Base-by-base conservation (phyloP, 2,888 invertebrate species). In the Parochlus steinenii region DNA sequence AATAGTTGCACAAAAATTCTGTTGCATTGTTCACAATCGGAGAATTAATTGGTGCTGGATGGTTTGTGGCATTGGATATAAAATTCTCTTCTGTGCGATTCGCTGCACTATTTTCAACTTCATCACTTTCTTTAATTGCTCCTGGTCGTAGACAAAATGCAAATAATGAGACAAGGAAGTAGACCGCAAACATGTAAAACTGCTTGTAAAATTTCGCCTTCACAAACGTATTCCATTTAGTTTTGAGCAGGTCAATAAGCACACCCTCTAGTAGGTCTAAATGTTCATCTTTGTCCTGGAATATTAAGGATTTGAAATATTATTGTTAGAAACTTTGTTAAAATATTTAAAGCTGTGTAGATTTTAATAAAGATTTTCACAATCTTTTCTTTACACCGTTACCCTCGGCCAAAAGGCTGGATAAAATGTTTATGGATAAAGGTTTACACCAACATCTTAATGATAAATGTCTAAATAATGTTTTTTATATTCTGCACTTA, bases 171-270 rank as follows among this genome's bases (percentile, higher is more conserved):
- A 90, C 68, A 18, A 89, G 52, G 54, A 95, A 97, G 58, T 97
- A 95, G 40, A 81, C 71, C 8, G 81, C 71, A 57, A 97, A 97
- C 36, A 86, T 66, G 41, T 83, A 75, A 55, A 97, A 92, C 52
- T 93, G 85, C 5, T 82, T 69, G 56, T 92, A 92, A 58, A 95
- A 93, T 40, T 92, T 85, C 42, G 77, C 81, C 59, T 87, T 89
- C 3, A 90, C 90, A 55, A 93, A 97, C 0, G 92, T 83, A 49
- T 92, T 87, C 97, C 97, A 98, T 64, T 98, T 98, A 3, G 92
- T 90, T 52, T 90, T 80, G 8, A 98, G 61, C 11, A 98, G 67
- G 55, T 95, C 90, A 14, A 92, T 85, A 29, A 97, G 62, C 46
- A 93, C 76, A 0, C 95, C 95, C 54, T 95, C 93, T 63, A 97